phyloP scores from a whole-genome alignment of 2,797 vertebrate species.

The Ptychobarbus kaznakovi region DNA sequence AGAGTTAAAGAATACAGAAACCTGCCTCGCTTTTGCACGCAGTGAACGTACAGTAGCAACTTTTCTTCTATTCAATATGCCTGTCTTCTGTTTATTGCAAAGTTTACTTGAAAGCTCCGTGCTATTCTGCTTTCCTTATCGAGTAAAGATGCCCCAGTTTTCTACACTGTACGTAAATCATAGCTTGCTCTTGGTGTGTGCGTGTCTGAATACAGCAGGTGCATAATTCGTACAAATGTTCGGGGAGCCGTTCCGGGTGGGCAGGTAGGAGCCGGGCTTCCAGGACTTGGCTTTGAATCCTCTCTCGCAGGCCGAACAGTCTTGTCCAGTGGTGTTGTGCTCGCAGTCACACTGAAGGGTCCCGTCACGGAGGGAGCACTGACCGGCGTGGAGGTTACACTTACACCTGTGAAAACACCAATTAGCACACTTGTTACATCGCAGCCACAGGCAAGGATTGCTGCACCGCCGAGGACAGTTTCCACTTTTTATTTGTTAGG shows the following conservation, averaged over 20 bases:
- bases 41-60: constrained; percentile 15
- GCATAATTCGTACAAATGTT: constrained; percentile 84
- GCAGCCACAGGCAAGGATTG: constrained; percentile 50
- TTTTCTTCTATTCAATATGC: not conserved
- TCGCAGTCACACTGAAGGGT: constrained; percentile 91
- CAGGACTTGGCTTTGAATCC: constrained; percentile 86
- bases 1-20: constrained; percentile 3
- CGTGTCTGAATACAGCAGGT: constrained; percentile 14
- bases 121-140: constrained; percentile 12
- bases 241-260: constrained; percentile 87
- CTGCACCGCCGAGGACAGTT: constrained; percentile 23
- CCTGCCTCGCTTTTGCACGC: constrained; percentile 8
- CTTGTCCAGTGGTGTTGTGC: constrained; percentile 92
- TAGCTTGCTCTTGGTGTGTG: constrained; percentile 1
- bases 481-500: constrained; percentile 41
- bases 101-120: constrained; percentile 22
- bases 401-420: constrained; percentile 83
- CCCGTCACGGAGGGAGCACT: constrained; percentile 84
- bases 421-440: constrained; percentile 52
- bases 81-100: not conserved
- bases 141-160: constrained; percentile 34
- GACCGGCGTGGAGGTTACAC: constrained; percentile 90
- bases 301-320: constrained; percentile 87
- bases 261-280: constrained; percentile 91
- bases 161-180: constrained; percentile 35